These are phyloP conservation scores for Parazoanthus atlanticus DNA, from an alignment of 92 coral and sea anemone species.

Conservation along the genomic window DNA sequence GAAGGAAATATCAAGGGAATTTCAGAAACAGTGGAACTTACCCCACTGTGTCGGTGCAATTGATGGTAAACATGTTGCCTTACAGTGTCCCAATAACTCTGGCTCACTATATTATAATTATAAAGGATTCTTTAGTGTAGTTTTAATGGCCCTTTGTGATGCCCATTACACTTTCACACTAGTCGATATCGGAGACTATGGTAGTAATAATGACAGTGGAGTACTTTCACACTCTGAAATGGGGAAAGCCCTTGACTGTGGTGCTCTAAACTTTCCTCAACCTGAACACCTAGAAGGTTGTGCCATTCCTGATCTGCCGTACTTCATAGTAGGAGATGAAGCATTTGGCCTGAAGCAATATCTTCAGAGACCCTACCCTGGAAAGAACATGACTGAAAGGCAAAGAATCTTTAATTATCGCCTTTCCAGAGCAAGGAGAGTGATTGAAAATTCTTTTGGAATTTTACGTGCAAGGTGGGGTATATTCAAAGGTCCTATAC, in stretches of 20 bases:
- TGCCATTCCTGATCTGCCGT: slow-evolving; percentile 38
- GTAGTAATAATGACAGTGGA: slow-evolving; percentile 54
- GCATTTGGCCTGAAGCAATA: slow-evolving; percentile 54
- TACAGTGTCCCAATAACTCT: slow-evolving; percentile 40
- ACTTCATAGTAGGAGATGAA: slow-evolving; percentile 65
- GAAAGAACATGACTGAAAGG: slow-evolving; percentile 45
- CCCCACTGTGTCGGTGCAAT: slow-evolving; percentile 51
- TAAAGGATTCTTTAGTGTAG: slow-evolving; percentile 45
- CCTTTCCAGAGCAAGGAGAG: slow-evolving; percentile 55
- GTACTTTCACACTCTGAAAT: slow-evolving; percentile 48
- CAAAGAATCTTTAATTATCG: slow-evolving; percentile 56
- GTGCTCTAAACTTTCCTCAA: slow-evolving; percentile 42
- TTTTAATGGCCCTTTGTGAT: slow-evolving; percentile 47
- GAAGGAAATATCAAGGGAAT: slow-evolving; percentile 33
- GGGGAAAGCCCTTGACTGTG: slow-evolving; percentile 57
- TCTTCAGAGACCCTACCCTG: slow-evolving; percentile 54
- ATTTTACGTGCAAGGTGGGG: slow-evolving; percentile 63
- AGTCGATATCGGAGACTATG: slow-evolving; percentile 54
- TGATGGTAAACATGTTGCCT: slow-evolving; percentile 51
- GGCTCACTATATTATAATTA: slow-evolving; percentile 53
- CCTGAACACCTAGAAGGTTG: slow-evolving; percentile 53
- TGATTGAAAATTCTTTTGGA: slow-evolving; percentile 58
- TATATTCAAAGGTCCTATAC: slow-evolving; percentile 51
- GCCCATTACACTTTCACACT: slow-evolving; percentile 39
- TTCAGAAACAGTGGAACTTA: slow-evolving; percentile 45